These are phyloP conservation scores for Rhinopomastus cyanomelas DNA, from an alignment of 2,113 vertebrate species.

Conservation along the genomic window DNA sequence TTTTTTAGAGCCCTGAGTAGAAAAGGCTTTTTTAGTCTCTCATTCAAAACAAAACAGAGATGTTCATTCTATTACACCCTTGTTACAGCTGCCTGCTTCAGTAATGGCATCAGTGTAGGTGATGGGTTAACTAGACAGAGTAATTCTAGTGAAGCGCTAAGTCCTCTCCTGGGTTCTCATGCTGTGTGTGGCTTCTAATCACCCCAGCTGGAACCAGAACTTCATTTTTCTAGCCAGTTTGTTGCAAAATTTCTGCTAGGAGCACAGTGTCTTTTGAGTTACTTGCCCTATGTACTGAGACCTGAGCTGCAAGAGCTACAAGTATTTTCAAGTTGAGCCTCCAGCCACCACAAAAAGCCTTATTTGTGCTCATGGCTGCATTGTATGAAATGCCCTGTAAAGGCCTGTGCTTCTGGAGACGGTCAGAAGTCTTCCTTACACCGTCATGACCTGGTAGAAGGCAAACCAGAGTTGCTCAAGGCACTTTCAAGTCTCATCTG, in stretches of 20 bases:
- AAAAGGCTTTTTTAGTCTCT: not conserved
- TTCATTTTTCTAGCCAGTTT: not conserved
- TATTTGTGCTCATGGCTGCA: not conserved
- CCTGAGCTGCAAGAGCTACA: not conserved
- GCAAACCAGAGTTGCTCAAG: not conserved
- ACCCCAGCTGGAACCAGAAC: not conserved
- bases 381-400: not conserved
- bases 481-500: not conserved
- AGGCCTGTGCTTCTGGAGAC: not conserved
- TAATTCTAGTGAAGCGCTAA: not conserved
- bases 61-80: not conserved
- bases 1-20: not conserved
- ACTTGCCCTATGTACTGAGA: not conserved
- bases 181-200: not conserved
- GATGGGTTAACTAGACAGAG: not conserved
- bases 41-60: not conserved
- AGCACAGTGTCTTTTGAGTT: not conserved
- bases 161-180: not conserved
- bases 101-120: not conserved
- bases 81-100: not conserved
- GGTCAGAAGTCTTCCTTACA: not conserved
- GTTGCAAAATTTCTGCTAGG: not conserved
- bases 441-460: not conserved
- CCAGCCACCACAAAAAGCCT: not conserved
- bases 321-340: not conserved